A percentile compares a stretch with the other conserved stretches of the same genome.
Evolutionary conservation across 2,888 invertebrate genomes (phyloP).

Genomic region (Tetheella fluctuosa): DNA sequence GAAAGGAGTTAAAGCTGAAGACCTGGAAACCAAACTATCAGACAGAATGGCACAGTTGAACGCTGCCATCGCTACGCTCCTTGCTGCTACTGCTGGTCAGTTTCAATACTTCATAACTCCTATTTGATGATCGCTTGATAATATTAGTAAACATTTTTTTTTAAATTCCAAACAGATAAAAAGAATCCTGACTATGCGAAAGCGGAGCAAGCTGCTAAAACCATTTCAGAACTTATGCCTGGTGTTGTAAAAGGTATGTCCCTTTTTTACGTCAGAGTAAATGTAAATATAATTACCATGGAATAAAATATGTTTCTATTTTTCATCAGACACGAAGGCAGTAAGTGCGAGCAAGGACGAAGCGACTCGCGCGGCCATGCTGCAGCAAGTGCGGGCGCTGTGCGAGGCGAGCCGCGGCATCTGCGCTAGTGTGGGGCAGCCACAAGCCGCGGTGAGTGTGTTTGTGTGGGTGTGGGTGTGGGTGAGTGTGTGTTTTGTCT

Average conservation of each 20-base stretch:
- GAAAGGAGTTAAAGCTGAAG: not conserved
- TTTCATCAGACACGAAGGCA: not conserved
- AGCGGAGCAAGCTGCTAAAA: constrained; percentile 42
- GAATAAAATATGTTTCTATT: too few species aligned
- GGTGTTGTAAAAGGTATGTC: constrained; percentile 42
- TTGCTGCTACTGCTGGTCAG: constrained; percentile 37
- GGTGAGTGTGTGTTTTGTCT: constrained; percentile 15
- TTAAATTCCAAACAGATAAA: constrained; percentile 36
- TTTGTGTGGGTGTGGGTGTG: constrained; percentile 11
- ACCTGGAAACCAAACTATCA: not conserved
- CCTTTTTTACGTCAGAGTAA: too few species aligned
- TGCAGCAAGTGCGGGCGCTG: constrained; percentile 37
- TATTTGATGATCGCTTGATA: not conserved
- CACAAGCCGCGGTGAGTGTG: constrained; percentile 20
- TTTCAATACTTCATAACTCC: not conserved
- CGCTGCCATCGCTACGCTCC: constrained; percentile 45
- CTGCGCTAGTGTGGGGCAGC: constrained; percentile 28
- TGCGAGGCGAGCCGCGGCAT: constrained; percentile 37
- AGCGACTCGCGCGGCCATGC: constrained; percentile 24
- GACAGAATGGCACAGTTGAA: constrained; percentile 31
- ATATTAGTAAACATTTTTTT: constrained; percentile 3
- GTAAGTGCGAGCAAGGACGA: constrained; percentile 35
- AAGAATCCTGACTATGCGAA: constrained; percentile 43
- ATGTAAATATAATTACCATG: too few species aligned
- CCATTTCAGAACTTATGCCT: constrained; percentile 47